phyloP scores from a whole-genome alignment of 2,888 invertebrate species.

The Acanthosoma haemorrhoidale region DNA sequence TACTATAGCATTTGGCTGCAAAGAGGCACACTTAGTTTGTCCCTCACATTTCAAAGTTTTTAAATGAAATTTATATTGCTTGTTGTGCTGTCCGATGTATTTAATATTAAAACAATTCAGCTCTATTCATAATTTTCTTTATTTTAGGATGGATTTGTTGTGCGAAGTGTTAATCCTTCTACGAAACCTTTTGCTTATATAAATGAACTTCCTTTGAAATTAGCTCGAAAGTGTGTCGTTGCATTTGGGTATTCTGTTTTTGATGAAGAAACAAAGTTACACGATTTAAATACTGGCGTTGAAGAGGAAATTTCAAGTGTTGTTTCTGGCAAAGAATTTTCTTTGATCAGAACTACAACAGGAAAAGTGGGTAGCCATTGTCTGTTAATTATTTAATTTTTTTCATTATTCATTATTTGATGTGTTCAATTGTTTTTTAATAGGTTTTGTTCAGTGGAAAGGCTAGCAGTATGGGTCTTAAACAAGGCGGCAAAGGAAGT shows the following conservation, averaged over 20 bases:
- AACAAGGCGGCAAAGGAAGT: slow-evolving; percentile 48
- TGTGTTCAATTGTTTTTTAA: background rate
- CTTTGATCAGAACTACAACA: slow-evolving; percentile 71
- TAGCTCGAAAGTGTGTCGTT: slow-evolving; percentile 73
- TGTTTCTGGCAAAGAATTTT: slow-evolving; percentile 85
- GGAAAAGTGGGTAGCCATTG: slow-evolving; percentile 61
- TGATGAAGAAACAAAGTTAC: slow-evolving; percentile 58
- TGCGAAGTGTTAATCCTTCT: slow-evolving; percentile 63
- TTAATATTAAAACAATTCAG: background rate
- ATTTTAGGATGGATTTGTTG: slow-evolving; percentile 69
- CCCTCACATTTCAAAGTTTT: no score
- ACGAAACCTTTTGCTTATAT: slow-evolving; percentile 53
- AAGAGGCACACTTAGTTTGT: no score
- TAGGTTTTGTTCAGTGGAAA: slow-evolving; percentile 83
- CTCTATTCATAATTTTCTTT: background rate
- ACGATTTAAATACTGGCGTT: slow-evolving; percentile 51
- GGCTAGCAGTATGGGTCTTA: slow-evolving; percentile 77
- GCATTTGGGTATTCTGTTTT: slow-evolving; percentile 66
- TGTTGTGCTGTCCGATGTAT: no score
- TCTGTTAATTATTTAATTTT: background rate
- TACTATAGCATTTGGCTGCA: no score
- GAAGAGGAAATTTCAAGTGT: slow-evolving; percentile 77
- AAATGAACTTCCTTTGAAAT: slow-evolving; percentile 65
- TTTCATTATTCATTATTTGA: background rate
- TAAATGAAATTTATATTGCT: no score